Base-by-base conservation (phyloP, 2,888 invertebrate genomes). In the Ectemnius cavifrons region DNA sequence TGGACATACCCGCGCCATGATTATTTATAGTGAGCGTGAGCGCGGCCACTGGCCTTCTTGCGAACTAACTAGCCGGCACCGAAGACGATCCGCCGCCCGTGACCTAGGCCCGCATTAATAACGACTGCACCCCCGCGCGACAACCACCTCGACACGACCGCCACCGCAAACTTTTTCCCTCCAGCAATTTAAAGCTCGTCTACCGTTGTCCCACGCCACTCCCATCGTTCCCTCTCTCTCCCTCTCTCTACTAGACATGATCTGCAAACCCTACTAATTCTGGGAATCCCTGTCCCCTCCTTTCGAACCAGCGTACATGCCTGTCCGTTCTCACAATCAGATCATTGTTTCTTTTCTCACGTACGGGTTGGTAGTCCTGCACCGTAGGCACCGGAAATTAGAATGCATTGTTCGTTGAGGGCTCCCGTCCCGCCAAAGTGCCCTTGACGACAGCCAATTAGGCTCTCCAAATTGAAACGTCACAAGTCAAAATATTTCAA, bases 1-100 rank as follows among this genome's bases (percentile, higher is more conserved):
- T 95, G 96, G 95, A 94, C 94, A 95, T 95, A 93, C 92, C 92
- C 92, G 93, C 88, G 93, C 92, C 93, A 92, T 92, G 92, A 93
- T 93, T 94, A 94, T 94, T 94, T 93, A 94, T 94, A 94, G 94
- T 92, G 90, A 91, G 91, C 92, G 92, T 92, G 92, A 88, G 88
- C 89, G 90, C 89, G 89, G 91, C 89, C 91, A 90, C 90, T 89
- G 90, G 90, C 90, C 92, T 92, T 92, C 92, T 92, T 92, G 92
- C 92, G 92, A 93, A 92, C 92, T 91, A 92, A 91, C 90, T 87
- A 86, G 84, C 86, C 86, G 87, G 87, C 86, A 88, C 89, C 83
- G 87, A 85, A 84, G 85, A 90, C 88, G 89, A 90, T 90, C 86
- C 88, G 88, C 82, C 91, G 92, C 92, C 92, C 92, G 91, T 92